These are phyloP conservation scores for Madoqua kirkii DNA, from an alignment of 2,113 vertebrate genomes.

Conservation along the genomic window DNA sequence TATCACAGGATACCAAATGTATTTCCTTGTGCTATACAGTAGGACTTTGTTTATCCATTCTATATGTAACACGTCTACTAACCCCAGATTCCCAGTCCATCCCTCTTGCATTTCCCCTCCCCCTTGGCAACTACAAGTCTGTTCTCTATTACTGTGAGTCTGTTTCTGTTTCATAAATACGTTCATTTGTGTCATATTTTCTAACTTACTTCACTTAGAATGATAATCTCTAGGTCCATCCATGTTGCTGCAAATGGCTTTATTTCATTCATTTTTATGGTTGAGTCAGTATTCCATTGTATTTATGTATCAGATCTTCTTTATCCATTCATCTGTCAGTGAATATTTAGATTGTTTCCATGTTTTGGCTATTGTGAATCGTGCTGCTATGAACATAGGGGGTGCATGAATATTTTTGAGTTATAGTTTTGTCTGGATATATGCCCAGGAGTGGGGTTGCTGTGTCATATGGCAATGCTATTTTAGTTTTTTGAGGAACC, in stretches of 20 bases:
- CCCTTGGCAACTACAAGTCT: not conserved
- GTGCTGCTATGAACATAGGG: not conserved
- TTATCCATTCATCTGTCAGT: not conserved
- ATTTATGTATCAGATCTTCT: not conserved
- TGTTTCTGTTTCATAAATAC: not conserved
- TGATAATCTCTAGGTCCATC: not conserved
- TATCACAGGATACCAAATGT: not conserved
- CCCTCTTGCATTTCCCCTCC: not conserved
- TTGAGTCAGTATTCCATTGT: not conserved
- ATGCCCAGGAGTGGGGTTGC: not conserved
- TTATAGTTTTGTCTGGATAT: not conserved
- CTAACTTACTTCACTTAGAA: not conserved
- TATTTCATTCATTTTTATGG: not conserved
- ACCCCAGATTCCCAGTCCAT: not conserved
- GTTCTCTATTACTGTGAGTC: not conserved
- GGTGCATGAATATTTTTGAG: not conserved
- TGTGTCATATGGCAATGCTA: not conserved
- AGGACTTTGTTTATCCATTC: not conserved
- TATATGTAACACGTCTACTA: not conserved
- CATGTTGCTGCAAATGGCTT: not conserved
- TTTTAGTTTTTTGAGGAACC: not conserved
- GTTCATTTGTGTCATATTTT: not conserved
- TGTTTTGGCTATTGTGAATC: not conserved
- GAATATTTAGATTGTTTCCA: not conserved
- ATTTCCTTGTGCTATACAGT: not conserved